Evolutionary conservation across 2,888 invertebrate species (phyloP).

Genomic region (Tineola bisselliella): DNA sequence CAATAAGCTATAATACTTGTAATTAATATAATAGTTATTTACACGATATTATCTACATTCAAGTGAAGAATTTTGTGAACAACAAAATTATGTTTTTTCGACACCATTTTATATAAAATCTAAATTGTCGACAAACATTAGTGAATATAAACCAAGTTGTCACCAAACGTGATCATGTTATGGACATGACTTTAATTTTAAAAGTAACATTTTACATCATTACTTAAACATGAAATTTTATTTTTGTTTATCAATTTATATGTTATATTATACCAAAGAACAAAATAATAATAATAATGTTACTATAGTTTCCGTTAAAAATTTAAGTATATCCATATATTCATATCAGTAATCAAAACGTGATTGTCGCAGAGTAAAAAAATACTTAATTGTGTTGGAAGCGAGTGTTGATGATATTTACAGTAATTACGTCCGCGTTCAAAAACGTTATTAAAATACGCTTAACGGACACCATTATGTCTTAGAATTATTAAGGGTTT

Average conservation of each 20-base stretch:
- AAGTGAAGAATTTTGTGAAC: slow-evolving; percentile 45
- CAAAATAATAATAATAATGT: not conserved
- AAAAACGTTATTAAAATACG: slow-evolving; percentile 63
- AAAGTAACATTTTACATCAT: no score
- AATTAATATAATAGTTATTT: slow-evolving; percentile 52
- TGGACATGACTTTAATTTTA: slow-evolving; percentile 25
- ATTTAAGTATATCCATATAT: slow-evolving; percentile 30
- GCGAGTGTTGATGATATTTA: slow-evolving; percentile 61
- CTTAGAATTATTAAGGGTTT: slow-evolving; percentile 2
- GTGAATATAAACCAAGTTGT: slow-evolving; percentile 29
- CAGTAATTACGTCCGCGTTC: slow-evolving; percentile 55
- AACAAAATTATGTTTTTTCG: slow-evolving; percentile 51
- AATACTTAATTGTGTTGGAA: slow-evolving; percentile 54
- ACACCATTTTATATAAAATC: slow-evolving; percentile 42
- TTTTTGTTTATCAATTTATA: no score
- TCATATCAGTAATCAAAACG: slow-evolving; percentile 55
- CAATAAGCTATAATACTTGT: not conserved
- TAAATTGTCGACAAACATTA: slow-evolving; percentile 35
- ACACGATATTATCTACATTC: slow-evolving; percentile 49
- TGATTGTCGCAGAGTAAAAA: slow-evolving; percentile 60
- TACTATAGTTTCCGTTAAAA: not conserved
- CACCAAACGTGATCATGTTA: slow-evolving; percentile 22
- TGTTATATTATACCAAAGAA: no score
- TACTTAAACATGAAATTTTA: no score
- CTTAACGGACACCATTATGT: slow-evolving; percentile 39